A percentile compares a stretch with the other conserved stretches of the same genome.
Evolutionary conservation across 2,888 invertebrate genomes (phyloP).

Genomic region (Drosophila nr. fundita): DNA sequence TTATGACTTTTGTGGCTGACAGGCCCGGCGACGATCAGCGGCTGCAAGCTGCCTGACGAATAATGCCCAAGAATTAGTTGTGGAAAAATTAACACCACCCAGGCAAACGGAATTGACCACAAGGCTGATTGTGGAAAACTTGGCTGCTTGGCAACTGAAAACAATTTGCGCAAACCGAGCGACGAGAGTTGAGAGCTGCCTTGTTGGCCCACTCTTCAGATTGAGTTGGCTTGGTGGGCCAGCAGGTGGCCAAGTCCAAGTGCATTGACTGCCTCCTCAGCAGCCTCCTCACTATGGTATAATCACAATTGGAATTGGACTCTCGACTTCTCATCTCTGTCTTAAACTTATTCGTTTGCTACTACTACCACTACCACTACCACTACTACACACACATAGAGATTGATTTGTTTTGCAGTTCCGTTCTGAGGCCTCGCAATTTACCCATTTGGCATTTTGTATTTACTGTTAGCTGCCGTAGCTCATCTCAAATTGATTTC

Average conservation of each 20-base stretch:
- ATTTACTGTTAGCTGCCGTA: constrained; percentile 65
- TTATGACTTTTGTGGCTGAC: constrained; percentile 77
- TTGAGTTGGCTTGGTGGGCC: constrained; percentile 59
- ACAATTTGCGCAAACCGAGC: constrained; percentile 74
- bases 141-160: constrained; percentile 68
- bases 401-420: constrained; percentile 74
- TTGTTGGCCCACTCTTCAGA: constrained; percentile 35
- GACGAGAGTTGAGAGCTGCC: constrained; percentile 30
- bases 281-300: constrained; percentile 32
- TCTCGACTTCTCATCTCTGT: constrained; percentile 18
- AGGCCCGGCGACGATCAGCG: constrained; percentile 41
- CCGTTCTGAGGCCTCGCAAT: constrained; percentile 53
- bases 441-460: constrained; percentile 43
- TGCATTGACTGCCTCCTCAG: constrained; percentile 67
- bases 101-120: constrained; percentile 74
- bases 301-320: constrained; percentile 57
- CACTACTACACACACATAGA: constrained; percentile 12
- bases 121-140: constrained; percentile 65
- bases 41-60: constrained; percentile 46
- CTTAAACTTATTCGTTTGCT: constrained; percentile 1
- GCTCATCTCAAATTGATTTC: constrained; percentile 72
- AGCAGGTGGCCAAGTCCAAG: constrained; percentile 65
- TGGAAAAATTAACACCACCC: constrained; percentile 79
- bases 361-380: constrained; percentile 14
- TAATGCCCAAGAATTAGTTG: constrained; percentile 78